These are phyloP conservation scores for Drosophila infuscata DNA, from an alignment of 2,888 invertebrate species.

Conservation along the genomic window DNA sequence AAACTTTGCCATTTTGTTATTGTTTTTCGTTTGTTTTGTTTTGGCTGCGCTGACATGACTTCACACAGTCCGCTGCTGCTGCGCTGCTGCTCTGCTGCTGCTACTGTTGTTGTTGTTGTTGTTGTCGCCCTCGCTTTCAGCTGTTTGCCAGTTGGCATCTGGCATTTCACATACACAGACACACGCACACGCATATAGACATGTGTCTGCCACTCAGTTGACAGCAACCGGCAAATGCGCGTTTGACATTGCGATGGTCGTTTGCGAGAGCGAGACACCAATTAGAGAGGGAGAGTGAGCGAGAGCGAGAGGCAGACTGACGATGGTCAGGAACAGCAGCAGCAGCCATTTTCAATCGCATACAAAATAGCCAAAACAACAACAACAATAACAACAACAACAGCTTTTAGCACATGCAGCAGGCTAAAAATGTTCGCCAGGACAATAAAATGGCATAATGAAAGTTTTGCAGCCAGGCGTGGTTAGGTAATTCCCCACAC, in stretches of 20 bases:
- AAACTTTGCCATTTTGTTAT: slow-evolving; percentile 57
- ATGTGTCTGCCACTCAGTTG: slow-evolving; percentile 19
- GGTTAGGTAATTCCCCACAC: background rate
- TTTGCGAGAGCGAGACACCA: slow-evolving; percentile 6
- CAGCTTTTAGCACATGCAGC: slow-evolving; percentile 43
- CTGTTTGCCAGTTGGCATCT: slow-evolving; percentile 49
- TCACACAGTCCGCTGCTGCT: slow-evolving; percentile 18
- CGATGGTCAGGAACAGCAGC: slow-evolving; percentile 39
- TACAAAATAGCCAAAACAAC: slow-evolving; percentile 7
- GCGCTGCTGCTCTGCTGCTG: slow-evolving; percentile 14
- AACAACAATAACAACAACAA: slow-evolving; percentile 31
- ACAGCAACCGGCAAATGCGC: slow-evolving; percentile 54
- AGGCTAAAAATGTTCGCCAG: slow-evolving; percentile 65
- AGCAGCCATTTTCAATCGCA: slow-evolving; percentile 59
- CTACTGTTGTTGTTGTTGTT: slow-evolving; percentile 16
- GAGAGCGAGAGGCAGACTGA: slow-evolving; percentile 10
- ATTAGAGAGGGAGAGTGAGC: background rate
- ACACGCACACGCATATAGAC: slow-evolving; percentile 8
- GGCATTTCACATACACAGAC: slow-evolving; percentile 16
- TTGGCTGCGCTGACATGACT: slow-evolving; percentile 44
- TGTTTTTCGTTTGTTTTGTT: slow-evolving; percentile 51
- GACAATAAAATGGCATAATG: slow-evolving; percentile 77
- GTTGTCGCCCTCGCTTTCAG: slow-evolving; percentile 31
- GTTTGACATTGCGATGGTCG: slow-evolving; percentile 63
- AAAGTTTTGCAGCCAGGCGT: slow-evolving; percentile 59